Base-by-base conservation (phyloP, 2,113 vertebrate species). In the Cololabis saira region DNA sequence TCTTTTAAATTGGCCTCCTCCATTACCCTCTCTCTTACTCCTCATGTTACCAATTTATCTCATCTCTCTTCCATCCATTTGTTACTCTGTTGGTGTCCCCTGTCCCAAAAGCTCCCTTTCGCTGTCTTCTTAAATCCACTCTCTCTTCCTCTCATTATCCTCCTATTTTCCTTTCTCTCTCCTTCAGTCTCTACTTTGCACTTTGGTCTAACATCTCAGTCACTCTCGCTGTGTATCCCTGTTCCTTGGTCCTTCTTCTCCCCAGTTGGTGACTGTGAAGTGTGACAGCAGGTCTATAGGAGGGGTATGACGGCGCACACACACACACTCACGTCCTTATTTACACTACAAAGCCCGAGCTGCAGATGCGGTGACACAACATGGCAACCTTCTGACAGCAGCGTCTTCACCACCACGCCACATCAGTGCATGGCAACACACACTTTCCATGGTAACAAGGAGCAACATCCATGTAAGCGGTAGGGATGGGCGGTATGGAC, bases 331-430 rank as follows among this genome's bases (percentile, higher is more conserved):
- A 4, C 66, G 55, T 30, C 55, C 89, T 82, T 84, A 89, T 87
- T 90, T 85, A 81, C 87, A 91, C 85, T 88, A 87, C 83, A 89
- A 89, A 88, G 85, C 52, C 67, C 42, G 2, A 27, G 61, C 54
- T 68, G 50, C 70, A 80, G 75, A 83, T 70, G 67, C 63, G 72
- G 64, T 49, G 5, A 68, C 27, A 44, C 76, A 71, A 71, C 85
- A 73, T 66, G 71, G 84, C 80, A 81, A 86, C 83, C 64, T 61
- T 62, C 54, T 69, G 86, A 84, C 88, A 77, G 75, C 27, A 82
- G 68, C 51, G 71, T 81, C 84, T 87, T 83, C 79, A 49, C 74
- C 84, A 70, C 57, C 52, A 85, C 81, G 78, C 87, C 88, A 71
- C 61, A 12, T 72, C 81, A 76, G 63, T 24, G 66, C 88, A 54